Evolutionary conservation across 1,140 invertebrate species (phyloP), one percentile per base, ranked within the genome.

Genomic region (Delia radicum): DNA sequence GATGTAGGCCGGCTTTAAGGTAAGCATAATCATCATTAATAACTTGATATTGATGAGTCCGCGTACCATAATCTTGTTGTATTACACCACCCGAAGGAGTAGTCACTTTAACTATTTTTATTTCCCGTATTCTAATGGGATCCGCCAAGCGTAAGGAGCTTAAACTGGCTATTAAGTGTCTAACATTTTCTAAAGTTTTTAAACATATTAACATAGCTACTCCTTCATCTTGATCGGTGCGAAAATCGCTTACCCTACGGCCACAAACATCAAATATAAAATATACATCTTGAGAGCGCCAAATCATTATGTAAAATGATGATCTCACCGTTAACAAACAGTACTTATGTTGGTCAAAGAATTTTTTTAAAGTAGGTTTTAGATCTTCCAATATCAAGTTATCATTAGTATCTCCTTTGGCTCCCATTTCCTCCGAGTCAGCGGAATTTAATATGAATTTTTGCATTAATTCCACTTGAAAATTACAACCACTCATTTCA

Each of bases 1-100:
- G 72, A 76, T 85, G 80, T 3, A 82, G 28, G 12, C 67, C 78
- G 10, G 77, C 76, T 67, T 78, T 79, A 10, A 85, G 76, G 55
- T 79, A 82, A 21, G 84, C 83, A 76, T 85, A 85, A 69, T 79
- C 81, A n/a, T 80, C 76, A 28, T 75, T 80, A 29, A 81, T 76
- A 26, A 80, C 73, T 0, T 78, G 75, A 10, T 79, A 84, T 27
- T 83, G 76, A 13, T 77, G 37, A 2, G 73, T 21, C 6, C 74
- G 78, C 1, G 74, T 33, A n/a, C 37, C 77, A 18, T 73, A 31
- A 10, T 82, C 80, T 3, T 78, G 73, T n/a, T 77, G 55, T 62
- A 77, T 80, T 7, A 79, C 69, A 1, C 76, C 76, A 12, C 83
- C 83, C 33, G 79, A 77, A 0, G 81, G 81, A 0, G 78, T 81